phyloP scores from a whole-genome alignment of 2,797 vertebrate genomes.

The Cyprinella venusta region DNA sequence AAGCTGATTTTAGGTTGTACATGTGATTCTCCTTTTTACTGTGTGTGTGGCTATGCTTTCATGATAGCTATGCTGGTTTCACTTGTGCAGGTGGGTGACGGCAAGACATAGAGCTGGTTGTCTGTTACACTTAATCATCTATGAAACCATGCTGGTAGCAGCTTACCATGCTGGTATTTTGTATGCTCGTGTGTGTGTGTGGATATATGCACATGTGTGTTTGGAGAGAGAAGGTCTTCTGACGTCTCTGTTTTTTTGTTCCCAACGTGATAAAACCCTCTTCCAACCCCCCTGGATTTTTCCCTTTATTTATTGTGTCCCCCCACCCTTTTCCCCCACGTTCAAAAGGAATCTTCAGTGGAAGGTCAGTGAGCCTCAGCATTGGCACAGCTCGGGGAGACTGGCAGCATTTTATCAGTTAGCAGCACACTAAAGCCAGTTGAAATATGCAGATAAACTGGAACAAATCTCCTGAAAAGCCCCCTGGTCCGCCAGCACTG shows the following conservation, averaged over 20 bases:
- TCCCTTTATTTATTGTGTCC: constrained; percentile 31
- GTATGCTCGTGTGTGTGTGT: constrained; percentile 27
- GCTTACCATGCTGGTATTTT: constrained; percentile 52
- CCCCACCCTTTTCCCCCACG: constrained; percentile 14
- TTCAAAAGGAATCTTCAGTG: constrained; percentile 54
- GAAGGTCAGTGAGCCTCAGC: constrained; percentile 69
- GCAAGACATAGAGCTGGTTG: constrained; percentile 50
- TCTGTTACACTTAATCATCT: constrained; percentile 67
- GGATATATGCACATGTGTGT: constrained; percentile 20
- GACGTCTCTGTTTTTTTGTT: constrained; percentile 58
- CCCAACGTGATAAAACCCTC: constrained; percentile 50
- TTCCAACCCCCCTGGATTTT: constrained; percentile 27
- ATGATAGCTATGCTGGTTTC: constrained; percentile 64
- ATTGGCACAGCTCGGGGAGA: constrained; percentile 66
- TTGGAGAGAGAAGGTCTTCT: constrained; percentile 42
- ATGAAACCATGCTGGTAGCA: constrained; percentile 59
- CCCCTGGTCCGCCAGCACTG: constrained; percentile 51
- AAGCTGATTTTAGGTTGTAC: not conserved
- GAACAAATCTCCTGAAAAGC: constrained; percentile 68
- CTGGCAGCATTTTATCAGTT: constrained; percentile 74
- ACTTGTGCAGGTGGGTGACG: constrained; percentile 39
- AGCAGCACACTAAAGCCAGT: constrained; percentile 66
- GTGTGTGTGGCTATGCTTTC: constrained; percentile 72
- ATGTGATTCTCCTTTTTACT: constrained; percentile 34
- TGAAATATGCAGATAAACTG: constrained; percentile 76